A percentile compares a stretch with the other conserved stretches of the same genome.
Conservation (phyloP, 2,888 invertebrate species). For the Platycheirus albimanus region DNA sequence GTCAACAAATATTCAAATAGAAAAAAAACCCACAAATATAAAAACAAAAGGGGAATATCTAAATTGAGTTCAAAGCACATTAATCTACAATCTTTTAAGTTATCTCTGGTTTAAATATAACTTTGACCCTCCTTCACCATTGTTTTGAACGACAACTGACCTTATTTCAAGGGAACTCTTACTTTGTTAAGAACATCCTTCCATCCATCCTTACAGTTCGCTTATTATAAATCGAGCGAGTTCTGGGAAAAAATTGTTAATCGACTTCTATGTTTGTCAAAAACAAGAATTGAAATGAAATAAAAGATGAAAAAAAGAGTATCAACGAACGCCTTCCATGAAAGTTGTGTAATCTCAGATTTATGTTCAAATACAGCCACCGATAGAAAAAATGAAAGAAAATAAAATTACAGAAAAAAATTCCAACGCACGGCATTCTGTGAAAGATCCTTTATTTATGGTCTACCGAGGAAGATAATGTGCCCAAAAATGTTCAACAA, state of each 20-base stretch:
- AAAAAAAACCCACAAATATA: no score
- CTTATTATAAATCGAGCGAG: no score
- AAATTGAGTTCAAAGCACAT: no score
- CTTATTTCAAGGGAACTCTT: no score
- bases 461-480: slow-evolving; percentile 72
- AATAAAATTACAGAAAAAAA: slow-evolving; percentile 29
- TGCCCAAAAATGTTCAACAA: slow-evolving; percentile 73
- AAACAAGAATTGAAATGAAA: slow-evolving; percentile 40
- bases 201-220: no score
- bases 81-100: no score
- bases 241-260: slow-evolving; percentile 69
- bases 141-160: no score
- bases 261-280: slow-evolving; percentile 51
- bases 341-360: slow-evolving; percentile 65
- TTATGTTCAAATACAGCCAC: slow-evolving; percentile 46
- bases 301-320: slow-evolving; percentile 48
- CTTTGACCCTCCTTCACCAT: no score
- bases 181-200: no score
- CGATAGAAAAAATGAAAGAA: slow-evolving; percentile 14
- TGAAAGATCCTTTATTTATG: slow-evolving; percentile 70
- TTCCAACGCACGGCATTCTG: slow-evolving; percentile 58
- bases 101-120: no score
- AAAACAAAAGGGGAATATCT: no score
- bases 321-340: slow-evolving; percentile 24
- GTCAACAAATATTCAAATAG: no score